These are phyloP conservation scores for Bombus pyrosoma DNA, from an alignment of 1,140 invertebrate genomes.

Conservation along the genomic window DNA sequence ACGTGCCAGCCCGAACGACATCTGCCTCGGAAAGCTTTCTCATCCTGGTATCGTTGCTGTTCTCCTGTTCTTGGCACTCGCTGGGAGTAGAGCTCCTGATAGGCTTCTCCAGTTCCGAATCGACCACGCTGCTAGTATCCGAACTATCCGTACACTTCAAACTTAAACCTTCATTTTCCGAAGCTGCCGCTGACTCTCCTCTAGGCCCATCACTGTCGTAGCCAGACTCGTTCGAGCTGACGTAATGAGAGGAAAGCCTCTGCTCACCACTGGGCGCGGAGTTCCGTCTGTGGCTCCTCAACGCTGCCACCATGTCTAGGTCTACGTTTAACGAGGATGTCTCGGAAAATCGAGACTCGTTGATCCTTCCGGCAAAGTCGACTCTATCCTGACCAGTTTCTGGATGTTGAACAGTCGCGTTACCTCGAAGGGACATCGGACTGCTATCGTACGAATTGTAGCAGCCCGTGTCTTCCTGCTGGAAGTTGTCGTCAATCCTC, in stretches of 20 bases:
- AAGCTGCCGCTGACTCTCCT: constrained; percentile 75
- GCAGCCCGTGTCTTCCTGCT: constrained; percentile 60
- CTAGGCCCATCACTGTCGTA: constrained; percentile 90
- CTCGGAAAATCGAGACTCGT: constrained; percentile 71
- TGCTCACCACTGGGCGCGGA: constrained; percentile 78
- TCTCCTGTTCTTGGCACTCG: constrained; percentile 69
- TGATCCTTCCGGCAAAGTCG: constrained; percentile 43
- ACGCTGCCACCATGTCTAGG: constrained; percentile 70
- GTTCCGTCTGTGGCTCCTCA: constrained; percentile 76
- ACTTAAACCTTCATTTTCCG: constrained; percentile 75
- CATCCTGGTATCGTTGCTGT: constrained; percentile 32
- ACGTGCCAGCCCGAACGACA: constrained; percentile 7
- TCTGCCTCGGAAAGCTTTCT: constrained; percentile 35
- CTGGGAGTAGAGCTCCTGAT: constrained; percentile 75
- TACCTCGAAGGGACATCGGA: constrained; percentile 56
- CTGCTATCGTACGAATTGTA: constrained; percentile 61
- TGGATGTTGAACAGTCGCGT: background rate
- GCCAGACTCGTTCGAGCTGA: constrained; percentile 92
- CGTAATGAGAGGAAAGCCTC: constrained; percentile 84
- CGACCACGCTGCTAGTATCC: constrained; percentile 79
- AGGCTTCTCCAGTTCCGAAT: constrained; percentile 78
- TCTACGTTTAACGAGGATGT: constrained; percentile 63
- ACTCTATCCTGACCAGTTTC: constrained; percentile 47
- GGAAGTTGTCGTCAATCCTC: constrained; percentile 72
- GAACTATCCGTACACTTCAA: constrained; percentile 77